phyloP scores from a whole-genome alignment of 2,888 invertebrate species.

The Tenthredo notha region DNA sequence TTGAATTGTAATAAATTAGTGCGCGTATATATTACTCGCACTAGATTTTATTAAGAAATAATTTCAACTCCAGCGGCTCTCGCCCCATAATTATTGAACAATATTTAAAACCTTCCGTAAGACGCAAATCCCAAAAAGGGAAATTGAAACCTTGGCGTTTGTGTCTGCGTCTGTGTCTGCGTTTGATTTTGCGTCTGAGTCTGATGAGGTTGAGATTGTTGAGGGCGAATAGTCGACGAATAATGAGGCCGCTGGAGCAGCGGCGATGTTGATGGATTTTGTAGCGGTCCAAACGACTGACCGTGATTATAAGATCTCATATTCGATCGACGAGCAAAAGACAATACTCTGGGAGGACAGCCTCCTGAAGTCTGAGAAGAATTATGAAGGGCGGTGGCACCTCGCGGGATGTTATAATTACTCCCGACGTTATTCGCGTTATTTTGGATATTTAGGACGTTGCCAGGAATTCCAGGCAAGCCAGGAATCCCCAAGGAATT shows the following conservation, averaged over 20 bases:
- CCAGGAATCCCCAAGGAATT: slow-evolving; percentile 68
- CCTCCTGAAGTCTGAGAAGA: slow-evolving; percentile 64
- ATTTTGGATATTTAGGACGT: slow-evolving; percentile 68
- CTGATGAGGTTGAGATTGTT: slow-evolving; percentile 27
- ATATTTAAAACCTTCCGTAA: slow-evolving; percentile 72
- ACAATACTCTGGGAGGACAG: slow-evolving; percentile 65
- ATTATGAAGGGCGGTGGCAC: slow-evolving; percentile 63
- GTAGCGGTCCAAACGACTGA: slow-evolving; percentile 68
- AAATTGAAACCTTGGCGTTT: slow-evolving; percentile 73
- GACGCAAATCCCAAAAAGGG: slow-evolving; percentile 74
- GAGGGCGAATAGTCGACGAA: slow-evolving; percentile 22
- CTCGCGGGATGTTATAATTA: slow-evolving; percentile 69
- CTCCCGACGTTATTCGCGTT: slow-evolving; percentile 68
- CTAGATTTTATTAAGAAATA: background rate
- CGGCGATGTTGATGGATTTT: slow-evolving; percentile 69
- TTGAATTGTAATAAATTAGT: background rate
- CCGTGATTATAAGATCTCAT: slow-evolving; percentile 69
- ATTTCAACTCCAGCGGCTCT: background rate
- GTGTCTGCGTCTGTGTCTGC: slow-evolving; percentile 54
- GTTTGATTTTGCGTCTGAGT: slow-evolving; percentile 57
- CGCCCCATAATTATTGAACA: background rate
- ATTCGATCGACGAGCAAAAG: slow-evolving; percentile 67
- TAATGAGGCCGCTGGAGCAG: slow-evolving; percentile 64
- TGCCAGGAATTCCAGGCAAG: slow-evolving; percentile 68
- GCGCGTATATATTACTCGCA: background rate